Evolutionary conservation across 2,797 vertebrate species (phyloP), one percentile per base, ranked within the genome.

Genomic region (Rachycentron canadum): DNA sequence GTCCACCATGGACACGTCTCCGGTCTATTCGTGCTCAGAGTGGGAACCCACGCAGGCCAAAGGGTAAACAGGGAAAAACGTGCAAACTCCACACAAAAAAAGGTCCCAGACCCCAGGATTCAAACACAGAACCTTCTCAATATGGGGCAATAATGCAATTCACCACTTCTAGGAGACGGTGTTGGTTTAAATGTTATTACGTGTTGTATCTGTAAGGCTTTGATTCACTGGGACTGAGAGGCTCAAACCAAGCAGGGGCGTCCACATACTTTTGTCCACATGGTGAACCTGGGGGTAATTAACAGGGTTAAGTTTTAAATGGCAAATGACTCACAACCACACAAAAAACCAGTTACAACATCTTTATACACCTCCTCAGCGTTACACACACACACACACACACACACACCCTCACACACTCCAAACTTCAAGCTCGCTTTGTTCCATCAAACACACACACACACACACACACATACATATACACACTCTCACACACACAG

Each of bases 401-500:
- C 71, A 16, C 50, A n/a, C 19, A 47, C 65, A 25, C 13, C 13
- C 23, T 25, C 23, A 53, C 50, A 38, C 64, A 53, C 55, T 65
- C 30, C 55, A 41, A 66, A 66, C 57, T 40, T 67, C 45, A 53
- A 32, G 57, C 28, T 45, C 7, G 53, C 43, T 62, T 58, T 52
- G 34, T 62, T 57, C 8, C 21, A 73, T 63, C 57, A 45, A 53
- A 45, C 65, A 40, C 57, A 58, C 61, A 59, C 36, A 69, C 67
- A 40, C 56, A 58, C 55, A 21, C 52, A 36, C 43, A 34, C 50
- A 41, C 40, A 16, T 65, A 21, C 58, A 32, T 34, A 53, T 60
- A 36, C 64, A 61, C 73, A 53, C 73, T 70, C 70, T 75, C 68
- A 73, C 57, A 68, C 52, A 79, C 69, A 69, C 59, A 76, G 45